These are phyloP conservation scores for Pseudotriccus pelzelni DNA, from an alignment of 2,797 vertebrate genomes.

Conservation along the genomic window DNA sequence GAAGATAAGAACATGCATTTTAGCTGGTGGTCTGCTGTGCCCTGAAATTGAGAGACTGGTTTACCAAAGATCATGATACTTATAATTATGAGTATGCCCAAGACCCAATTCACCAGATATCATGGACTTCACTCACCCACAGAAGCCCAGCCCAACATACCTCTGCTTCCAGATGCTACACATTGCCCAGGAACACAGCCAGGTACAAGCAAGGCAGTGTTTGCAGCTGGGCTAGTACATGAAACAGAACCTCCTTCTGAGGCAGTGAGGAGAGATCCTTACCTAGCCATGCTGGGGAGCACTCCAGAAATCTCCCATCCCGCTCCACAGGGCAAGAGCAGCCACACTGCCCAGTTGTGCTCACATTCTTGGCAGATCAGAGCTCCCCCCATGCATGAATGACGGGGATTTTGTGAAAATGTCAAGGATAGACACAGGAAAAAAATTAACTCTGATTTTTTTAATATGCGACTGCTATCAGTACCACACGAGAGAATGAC, in stretches of 20 bases:
- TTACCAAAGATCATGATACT: neutral
- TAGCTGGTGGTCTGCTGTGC: neutral
- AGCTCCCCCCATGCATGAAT: fast-evolving
- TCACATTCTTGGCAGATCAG: neutral
- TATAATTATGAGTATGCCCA: neutral
- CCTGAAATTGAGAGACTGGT: neutral
- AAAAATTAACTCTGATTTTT: neutral
- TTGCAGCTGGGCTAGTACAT: neutral
- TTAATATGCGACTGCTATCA: neutral
- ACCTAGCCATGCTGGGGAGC: neutral
- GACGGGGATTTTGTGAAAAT: fast-evolving
- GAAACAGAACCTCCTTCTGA: neutral
- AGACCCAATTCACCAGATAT: fast-evolving
- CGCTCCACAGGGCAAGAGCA: neutral
- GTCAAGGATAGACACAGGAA: neutral
- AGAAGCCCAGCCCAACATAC: neutral
- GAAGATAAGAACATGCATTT: neutral
- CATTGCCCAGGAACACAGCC: neutral
- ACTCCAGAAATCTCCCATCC: no score
- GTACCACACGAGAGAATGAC: neutral
- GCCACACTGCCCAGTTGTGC: neutral
- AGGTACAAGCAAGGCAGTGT: neutral
- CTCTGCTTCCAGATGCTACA: neutral
- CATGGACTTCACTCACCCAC: neutral
- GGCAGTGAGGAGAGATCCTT: neutral